These are phyloP conservation scores for Rhamnusium bicolor DNA, from an alignment of 2,888 invertebrate genomes.

Conservation along the genomic window DNA sequence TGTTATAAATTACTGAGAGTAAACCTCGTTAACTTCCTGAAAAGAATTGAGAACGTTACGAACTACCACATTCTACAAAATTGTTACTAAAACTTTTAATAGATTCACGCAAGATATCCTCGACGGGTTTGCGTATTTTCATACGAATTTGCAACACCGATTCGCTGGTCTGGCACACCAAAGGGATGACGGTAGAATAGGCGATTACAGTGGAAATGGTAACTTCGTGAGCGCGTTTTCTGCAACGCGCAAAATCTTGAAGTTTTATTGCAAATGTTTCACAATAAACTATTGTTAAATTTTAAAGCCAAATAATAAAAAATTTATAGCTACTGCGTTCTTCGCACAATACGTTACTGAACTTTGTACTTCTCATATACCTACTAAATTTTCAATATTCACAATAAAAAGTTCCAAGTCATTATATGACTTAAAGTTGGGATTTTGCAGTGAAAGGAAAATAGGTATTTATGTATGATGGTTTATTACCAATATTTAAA, in stretches of 20 bases:
- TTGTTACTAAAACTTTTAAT: neutral
- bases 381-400: too few relatives aligned
- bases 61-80: neutral
- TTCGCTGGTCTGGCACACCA: neutral
- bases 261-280: constrained; percentile 9
- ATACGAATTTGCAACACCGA: neutral
- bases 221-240: neutral
- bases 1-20: neutral
- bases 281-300: constrained; percentile 11
- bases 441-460: too few relatives aligned
- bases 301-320: constrained; percentile 14
- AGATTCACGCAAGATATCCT: neutral
- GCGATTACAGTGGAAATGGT: neutral
- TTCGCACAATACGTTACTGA: neutral
- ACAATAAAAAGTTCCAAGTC: too few relatives aligned
- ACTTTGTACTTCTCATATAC: neutral
- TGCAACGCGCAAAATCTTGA: constrained; percentile 13
- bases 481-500: too few relatives aligned
- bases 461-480: too few relatives aligned
- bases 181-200: constrained; percentile 14
- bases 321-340: neutral
- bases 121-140: neutral
- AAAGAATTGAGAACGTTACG: neutral
- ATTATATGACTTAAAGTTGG: too few relatives aligned
- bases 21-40: neutral